These are phyloP conservation scores for Macropis europaea DNA, from an alignment of 2,888 invertebrate species.

Conservation along the genomic window DNA sequence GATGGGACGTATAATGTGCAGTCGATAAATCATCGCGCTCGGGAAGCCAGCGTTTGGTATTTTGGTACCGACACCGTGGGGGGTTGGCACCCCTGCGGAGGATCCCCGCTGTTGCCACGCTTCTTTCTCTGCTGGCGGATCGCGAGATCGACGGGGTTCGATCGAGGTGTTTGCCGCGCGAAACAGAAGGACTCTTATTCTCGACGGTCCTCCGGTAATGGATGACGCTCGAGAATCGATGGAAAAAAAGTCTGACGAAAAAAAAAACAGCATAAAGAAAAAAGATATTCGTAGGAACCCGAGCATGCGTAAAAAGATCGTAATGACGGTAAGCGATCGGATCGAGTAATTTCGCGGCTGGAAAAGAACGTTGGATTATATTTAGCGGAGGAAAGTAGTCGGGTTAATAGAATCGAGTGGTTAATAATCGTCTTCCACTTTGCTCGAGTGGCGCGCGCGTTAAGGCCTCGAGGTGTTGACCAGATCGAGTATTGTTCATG, in stretches of 20 bases:
- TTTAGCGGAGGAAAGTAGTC: constrained; percentile 46
- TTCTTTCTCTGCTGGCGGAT: constrained; percentile 38
- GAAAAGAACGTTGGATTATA: constrained; percentile 35
- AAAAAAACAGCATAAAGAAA: neutral
- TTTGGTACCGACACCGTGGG: constrained; percentile 75
- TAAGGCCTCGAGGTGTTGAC: constrained; percentile 64
- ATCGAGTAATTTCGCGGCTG: constrained; percentile 29
- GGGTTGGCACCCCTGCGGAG: constrained; percentile 66
- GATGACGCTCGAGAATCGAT: neutral
- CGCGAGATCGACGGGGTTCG: constrained; percentile 27
- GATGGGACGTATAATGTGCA: constrained; percentile 42
- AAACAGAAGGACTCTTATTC: neutral
- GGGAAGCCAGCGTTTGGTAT: constrained; percentile 69
- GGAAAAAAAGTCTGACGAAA: no score
- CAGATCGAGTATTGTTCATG: constrained; percentile 65
- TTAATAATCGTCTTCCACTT: constrained; percentile 65
- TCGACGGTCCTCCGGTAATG: constrained; percentile 2
- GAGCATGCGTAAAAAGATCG: neutral
- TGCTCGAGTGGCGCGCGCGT: constrained; percentile 52
- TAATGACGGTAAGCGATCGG: constrained; percentile 38
- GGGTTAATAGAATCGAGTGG: constrained; percentile 59
- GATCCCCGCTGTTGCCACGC: constrained; percentile 58
- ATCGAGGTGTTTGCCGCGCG: constrained; percentile 49
- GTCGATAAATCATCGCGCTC: constrained; percentile 73
- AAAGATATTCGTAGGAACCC: neutral